Evolutionary conservation across 2,888 invertebrate species (phyloP).

Genomic region (Xestia c-nigrum): DNA sequence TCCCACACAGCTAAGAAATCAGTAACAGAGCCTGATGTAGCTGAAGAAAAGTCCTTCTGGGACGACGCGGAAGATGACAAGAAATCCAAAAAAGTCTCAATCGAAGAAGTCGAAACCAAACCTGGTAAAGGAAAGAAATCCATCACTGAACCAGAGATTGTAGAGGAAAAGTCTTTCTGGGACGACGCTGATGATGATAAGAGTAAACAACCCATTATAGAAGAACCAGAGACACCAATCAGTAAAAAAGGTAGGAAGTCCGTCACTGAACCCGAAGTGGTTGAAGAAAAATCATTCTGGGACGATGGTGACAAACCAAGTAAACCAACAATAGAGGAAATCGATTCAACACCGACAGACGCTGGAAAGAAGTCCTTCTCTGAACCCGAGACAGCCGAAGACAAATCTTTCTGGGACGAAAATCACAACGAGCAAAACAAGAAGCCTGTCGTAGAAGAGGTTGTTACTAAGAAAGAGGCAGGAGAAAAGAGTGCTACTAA

Average conservation of each 20-base stretch:
- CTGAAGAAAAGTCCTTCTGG: conserved; percentile 81
- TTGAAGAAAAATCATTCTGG: conserved; percentile 77
- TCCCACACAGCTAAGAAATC: conserved; percentile 70
- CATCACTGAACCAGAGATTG: conserved; percentile 76
- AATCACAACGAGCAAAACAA: conserved; percentile 81
- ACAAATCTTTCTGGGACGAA: conserved; percentile 85
- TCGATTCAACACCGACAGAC: conserved; percentile 68
- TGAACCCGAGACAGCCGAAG: conserved; percentile 79
- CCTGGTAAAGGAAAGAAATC: conserved; percentile 74
- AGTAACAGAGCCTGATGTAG: conserved; percentile 74
- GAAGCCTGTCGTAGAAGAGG: conserved; percentile 77
- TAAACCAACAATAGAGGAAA: conserved; percentile 70
- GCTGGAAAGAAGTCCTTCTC: conserved; percentile 78
- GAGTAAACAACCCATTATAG: conserved; percentile 73
- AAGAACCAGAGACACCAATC: conserved; percentile 70
- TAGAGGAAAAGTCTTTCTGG: conserved; percentile 81
- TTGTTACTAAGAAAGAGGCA: conserved; percentile 75
- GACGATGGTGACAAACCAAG: conserved; percentile 70
- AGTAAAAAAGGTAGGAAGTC: conserved; percentile 70
- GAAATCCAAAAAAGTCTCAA: conserved; percentile 70
- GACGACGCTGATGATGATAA: conserved; percentile 77
- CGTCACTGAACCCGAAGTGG: conserved; percentile 69
- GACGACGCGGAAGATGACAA: conserved; percentile 75
- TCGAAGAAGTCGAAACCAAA: conserved; percentile 71
- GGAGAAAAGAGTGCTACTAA: conserved; percentile 79